Percentiles rank a stretch among this genome's conserved stretches.
phyloP scores from a whole-genome alignment of 2,113 vertebrate genomes.

The Leucoraja erinaceus region DNA sequence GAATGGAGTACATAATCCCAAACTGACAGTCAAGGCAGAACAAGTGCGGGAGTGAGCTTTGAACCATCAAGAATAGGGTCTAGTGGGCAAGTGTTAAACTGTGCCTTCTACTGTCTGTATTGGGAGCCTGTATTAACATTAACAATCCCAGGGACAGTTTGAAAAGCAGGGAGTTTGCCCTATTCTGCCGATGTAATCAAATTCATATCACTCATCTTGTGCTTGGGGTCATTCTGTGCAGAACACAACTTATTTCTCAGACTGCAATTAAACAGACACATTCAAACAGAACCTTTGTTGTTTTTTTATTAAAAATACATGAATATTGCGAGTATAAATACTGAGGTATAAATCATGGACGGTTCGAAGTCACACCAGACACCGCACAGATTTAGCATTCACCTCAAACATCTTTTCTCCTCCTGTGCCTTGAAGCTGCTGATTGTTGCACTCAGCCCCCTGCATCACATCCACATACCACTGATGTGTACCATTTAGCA shows the following conservation, averaged over 20 bases:
- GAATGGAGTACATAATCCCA: no score
- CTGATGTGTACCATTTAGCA: background rate
- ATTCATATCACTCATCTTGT: background rate
- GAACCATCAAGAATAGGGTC: no score
- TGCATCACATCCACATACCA: background rate
- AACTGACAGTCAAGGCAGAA: no score
- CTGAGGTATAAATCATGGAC: background rate
- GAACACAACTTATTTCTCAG: background rate
- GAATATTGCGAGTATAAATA: background rate
- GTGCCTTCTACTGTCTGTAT: background rate
- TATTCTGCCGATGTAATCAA: background rate
- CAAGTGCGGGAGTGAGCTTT: no score
- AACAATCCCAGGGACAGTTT: background rate
- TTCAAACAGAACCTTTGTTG: no score
- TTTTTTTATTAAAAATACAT: background rate
- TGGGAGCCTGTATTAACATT: background rate
- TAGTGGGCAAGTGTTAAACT: background rate
- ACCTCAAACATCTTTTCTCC: background rate
- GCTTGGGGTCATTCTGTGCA: background rate
- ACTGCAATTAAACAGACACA: no score
- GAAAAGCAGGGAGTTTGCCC: background rate
- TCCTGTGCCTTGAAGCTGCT: no score
- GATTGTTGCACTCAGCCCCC: background rate
- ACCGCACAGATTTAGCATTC: background rate
- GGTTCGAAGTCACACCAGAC: background rate